Percentiles rank a stretch among this genome's conserved stretches.
phyloP scores from a whole-genome alignment of 2,888 invertebrate species.

The Synergus umbraculus region DNA sequence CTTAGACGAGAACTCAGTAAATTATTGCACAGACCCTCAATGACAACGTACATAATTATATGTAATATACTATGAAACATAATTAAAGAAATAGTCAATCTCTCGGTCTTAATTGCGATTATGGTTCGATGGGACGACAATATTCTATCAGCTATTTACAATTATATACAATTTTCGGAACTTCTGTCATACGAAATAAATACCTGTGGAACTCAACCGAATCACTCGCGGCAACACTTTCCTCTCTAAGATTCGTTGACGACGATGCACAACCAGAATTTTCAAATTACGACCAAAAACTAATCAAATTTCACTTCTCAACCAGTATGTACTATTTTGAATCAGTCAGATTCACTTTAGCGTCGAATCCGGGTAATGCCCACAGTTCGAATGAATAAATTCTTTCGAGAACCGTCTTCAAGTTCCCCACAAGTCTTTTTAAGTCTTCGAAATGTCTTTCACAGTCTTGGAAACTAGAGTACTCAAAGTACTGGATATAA shows the following conservation, averaged over 20 bases:
- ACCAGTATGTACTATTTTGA: neutral
- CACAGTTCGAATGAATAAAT: constrained; percentile 41
- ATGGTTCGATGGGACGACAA: constrained; percentile 66
- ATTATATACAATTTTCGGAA: constrained; percentile 67
- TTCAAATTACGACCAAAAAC: constrained; percentile 36
- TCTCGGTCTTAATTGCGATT: constrained; percentile 58
- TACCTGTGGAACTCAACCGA: constrained; percentile 11
- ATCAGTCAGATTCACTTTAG: constrained; percentile 35
- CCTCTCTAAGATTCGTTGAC: constrained; percentile 59
- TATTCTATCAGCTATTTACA: constrained; percentile 70
- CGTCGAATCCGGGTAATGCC: constrained; percentile 54
- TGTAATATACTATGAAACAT: constrained; percentile 67
- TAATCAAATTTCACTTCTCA: constrained; percentile 35
- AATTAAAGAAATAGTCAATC: constrained; percentile 67
- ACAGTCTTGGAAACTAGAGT: constrained; percentile 11
- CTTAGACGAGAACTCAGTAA: constrained; percentile 41
- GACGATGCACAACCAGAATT: constrained; percentile 56
- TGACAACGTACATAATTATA: constrained; percentile 58
- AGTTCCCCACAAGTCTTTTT: neutral
- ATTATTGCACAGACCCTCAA: constrained; percentile 71
- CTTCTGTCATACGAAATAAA: constrained; percentile 9
- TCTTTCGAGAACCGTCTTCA: neutral
- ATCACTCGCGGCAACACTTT: constrained; percentile 26
- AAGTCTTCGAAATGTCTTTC: neutral
- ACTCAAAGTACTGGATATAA: constrained; percentile 15